Evolutionary conservation across 2,888 invertebrate species (phyloP).

Genomic region (Pristionchus japonicus): DNA sequence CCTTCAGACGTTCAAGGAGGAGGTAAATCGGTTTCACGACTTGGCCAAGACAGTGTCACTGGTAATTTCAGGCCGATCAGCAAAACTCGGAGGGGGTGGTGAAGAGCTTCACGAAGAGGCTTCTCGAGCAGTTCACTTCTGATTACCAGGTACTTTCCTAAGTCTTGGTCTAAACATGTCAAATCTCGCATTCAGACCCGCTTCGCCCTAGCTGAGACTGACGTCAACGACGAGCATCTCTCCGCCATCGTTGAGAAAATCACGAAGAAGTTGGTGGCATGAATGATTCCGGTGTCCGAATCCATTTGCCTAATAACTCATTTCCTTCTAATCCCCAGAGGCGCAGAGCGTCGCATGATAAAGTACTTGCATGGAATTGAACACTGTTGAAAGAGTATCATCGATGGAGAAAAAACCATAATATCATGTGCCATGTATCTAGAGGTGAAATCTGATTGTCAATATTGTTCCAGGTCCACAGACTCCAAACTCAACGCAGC

Average conservation of each 20-base stretch:
- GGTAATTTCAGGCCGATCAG: background rate
- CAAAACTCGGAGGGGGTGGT: background rate
- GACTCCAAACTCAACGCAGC: background rate
- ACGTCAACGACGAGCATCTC: background rate
- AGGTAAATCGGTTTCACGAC: background rate
- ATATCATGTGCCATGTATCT: no score
- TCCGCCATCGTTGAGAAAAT: background rate
- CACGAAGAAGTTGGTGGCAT: background rate
- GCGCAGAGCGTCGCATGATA: slow-evolving; percentile 6
- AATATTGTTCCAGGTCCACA: no score
- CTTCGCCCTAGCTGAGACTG: background rate
- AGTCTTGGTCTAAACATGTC: no score
- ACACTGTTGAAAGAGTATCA: background rate
- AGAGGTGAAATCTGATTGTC: no score
- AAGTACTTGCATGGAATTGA: background rate
- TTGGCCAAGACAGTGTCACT: background rate
- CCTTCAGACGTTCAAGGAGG: background rate
- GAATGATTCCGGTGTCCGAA: background rate
- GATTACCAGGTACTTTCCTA: background rate
- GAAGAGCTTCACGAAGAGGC: slow-evolving; percentile 20
- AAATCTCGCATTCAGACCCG: background rate
- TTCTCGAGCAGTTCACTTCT: slow-evolving; percentile 31
- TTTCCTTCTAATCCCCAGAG: background rate
- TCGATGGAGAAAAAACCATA: background rate
- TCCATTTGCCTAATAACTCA: background rate